Base-by-base conservation (phyloP, 2,113 vertebrate species). In the Ranitomeya variabilis region DNA sequence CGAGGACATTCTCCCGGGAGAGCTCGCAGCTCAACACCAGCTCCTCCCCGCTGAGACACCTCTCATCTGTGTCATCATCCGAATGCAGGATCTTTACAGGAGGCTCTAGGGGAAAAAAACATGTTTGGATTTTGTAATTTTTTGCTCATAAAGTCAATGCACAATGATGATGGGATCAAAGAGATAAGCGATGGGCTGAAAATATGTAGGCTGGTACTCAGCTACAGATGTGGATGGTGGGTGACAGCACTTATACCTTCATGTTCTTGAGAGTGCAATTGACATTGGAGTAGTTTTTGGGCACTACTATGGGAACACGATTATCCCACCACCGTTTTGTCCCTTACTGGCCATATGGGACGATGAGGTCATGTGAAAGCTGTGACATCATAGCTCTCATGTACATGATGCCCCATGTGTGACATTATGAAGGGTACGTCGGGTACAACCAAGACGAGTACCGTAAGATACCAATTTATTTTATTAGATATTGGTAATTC, bases 21-120 rank as follows among this genome's bases (percentile, higher is more conserved):
- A 99, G 94, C 93, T 97, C 95, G 59, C 97, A 99, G 91, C 95
- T 96, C 91, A 99, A 90, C 37, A 96, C 95, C 94, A 99, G 96
- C 0, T 94, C 93, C 90, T 98, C 96, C 0, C 95, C 94, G 0
- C 92, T 93, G 54, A 92, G 84, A 7, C 97, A 97, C 11, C 94
- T 89, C 90, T 98, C 94, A 31, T 94, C 91, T 91, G 94, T 92
- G n/a, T 92, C 93, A 57, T 95, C 94, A 0, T 83, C 96, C 19
- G 97, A 96, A 67, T 94, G 94, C 77, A 98, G 0, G 0, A 99
- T 97, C 89, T 92, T 94, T 59, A 97, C 96, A 0, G 96, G 96
- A 7, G 95, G 94, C 86, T 98, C 98, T 99, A 31, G 90, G 13
- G 6, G 6, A 18, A 37, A 37, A 26, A 37, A 37, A 31, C 6